phyloP scores from a whole-genome alignment of 2,113 vertebrate species.

The Paraplagusia blochii region DNA sequence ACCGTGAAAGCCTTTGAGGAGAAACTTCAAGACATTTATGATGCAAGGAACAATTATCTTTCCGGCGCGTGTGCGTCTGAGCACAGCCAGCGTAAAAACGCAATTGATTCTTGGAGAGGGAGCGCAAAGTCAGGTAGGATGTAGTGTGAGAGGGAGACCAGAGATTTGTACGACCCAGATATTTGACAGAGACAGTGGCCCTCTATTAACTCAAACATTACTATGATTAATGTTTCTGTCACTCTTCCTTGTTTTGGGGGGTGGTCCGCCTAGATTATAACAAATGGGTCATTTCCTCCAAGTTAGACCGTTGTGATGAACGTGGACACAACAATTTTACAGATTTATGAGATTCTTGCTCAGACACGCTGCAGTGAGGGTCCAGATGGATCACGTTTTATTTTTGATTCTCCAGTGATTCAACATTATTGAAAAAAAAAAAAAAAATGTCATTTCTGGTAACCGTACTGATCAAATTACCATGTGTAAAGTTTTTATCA shows the following conservation, averaged over 20 bases:
- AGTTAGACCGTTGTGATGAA: neutral
- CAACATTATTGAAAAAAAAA: neutral
- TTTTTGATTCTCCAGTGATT: conserved; percentile 1
- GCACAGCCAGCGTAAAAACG: no score
- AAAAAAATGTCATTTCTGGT: neutral
- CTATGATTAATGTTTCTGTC: conserved; percentile 37
- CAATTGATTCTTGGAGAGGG: neutral
- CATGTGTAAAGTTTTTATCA: no score
- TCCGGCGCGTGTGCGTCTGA: no score
- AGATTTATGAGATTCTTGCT: conserved; percentile 16
- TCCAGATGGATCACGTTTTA: neutral
- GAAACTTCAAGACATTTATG: neutral
- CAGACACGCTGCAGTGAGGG: conserved; percentile 1
- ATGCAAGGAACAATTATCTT: no score
- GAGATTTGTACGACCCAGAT: neutral
- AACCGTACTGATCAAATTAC: no score
- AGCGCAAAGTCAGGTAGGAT: neutral
- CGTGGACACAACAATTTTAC: conserved; percentile 3
- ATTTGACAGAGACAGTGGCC: conserved; percentile 3
- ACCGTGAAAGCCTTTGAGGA: neutral
- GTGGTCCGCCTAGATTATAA: conserved; percentile 25
- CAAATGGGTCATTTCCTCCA: conserved; percentile 24
- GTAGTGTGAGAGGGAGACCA: conserved; percentile 1
- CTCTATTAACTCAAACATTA: neutral
- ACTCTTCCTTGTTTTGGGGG: conserved; percentile 2